A percentile compares a stretch with the other conserved stretches of the same genome.
These are phyloP conservation scores for Aeoliscus strigatus DNA, from an alignment of 2,797 vertebrate genomes.

Conservation along the genomic window DNA sequence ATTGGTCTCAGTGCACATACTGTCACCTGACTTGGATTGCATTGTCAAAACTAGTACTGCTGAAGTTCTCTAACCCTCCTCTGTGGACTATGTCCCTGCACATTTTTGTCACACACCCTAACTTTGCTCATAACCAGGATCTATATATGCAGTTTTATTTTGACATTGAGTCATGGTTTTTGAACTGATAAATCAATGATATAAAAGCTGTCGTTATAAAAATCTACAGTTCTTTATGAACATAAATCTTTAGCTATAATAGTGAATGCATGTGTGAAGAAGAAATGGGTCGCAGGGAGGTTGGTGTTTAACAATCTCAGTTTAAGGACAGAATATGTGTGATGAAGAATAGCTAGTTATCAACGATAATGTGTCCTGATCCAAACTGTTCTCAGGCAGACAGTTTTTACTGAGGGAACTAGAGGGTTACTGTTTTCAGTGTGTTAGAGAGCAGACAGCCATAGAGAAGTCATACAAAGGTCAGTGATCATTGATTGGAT, in stretches of 20 bases:
- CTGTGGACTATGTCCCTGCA: too few species aligned
- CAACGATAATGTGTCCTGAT: conserved; percentile 30
- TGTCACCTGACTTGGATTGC: conserved; percentile 4
- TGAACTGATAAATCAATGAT: too few species aligned
- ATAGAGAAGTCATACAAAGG: conserved; percentile 42
- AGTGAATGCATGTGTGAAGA: conserved; percentile 17
- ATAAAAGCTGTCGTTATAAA: too few species aligned
- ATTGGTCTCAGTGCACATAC: conserved; percentile 5
- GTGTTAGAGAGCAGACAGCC: conserved; percentile 27
- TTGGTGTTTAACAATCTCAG: conserved; percentile 58
- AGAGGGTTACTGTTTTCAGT: conserved; percentile 27
- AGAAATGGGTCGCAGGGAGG: conserved; percentile 12
- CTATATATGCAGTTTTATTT: too few species aligned
- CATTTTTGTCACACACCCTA: too few species aligned
- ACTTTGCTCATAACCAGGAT: too few species aligned
- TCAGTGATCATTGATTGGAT: conserved; percentile 35
- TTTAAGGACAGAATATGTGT: conserved; percentile 48
- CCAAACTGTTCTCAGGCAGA: conserved; percentile 32
- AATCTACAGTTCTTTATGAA: conserved; percentile 5
- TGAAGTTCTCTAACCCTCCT: too few species aligned
- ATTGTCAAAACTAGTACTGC: conserved; percentile 1
- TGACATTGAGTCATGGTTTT: too few species aligned
- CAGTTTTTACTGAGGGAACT: conserved; percentile 25
- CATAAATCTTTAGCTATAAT: conserved; percentile 17
- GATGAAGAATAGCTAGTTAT: not conserved